Evolutionary conservation across 2,797 vertebrate species (phyloP).

Genomic region (Eutrigla gurnardus): DNA sequence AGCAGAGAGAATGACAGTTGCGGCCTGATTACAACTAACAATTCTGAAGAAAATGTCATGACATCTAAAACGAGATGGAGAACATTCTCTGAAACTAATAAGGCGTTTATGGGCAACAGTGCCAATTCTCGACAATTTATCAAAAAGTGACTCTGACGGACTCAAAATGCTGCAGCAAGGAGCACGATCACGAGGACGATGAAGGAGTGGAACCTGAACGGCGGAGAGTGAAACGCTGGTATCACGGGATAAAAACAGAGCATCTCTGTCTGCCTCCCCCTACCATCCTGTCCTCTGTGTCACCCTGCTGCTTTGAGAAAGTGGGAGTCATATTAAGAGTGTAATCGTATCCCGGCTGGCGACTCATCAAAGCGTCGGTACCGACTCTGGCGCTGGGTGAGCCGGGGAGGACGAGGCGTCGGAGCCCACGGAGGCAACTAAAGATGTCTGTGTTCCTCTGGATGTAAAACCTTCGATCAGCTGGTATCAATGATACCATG

Average conservation of each 20-base stretch:
- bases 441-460: slow-evolving; percentile 53
- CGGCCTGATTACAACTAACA: too few relatives aligned
- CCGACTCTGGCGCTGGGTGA: slow-evolving; percentile 58
- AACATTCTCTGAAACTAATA: too few relatives aligned
- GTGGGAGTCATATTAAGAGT: slow-evolving; percentile 76
- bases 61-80: too few relatives aligned
- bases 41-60: too few relatives aligned
- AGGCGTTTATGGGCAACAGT: too few relatives aligned
- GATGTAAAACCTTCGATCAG: slow-evolving; percentile 39
- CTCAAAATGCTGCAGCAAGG: too few relatives aligned
- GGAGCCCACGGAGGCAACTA: slow-evolving; percentile 45
- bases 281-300: slow-evolving; percentile 77
- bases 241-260: slow-evolving; percentile 56
- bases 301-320: slow-evolving; percentile 78
- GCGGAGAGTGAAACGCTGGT: slow-evolving; percentile 51
- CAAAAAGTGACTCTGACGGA: too few relatives aligned
- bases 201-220: slow-evolving; percentile 22
- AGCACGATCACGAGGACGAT: too few relatives aligned
- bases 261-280: slow-evolving; percentile 64
- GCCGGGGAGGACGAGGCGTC: slow-evolving; percentile 52
- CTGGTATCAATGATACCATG: background rate
- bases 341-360: slow-evolving; percentile 80
- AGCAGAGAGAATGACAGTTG: too few relatives aligned
- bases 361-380: slow-evolving; percentile 74
- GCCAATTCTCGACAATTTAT: too few relatives aligned